Percentiles rank a stretch among this genome's conserved stretches.
phyloP scores from a whole-genome alignment of 1,140 invertebrate species.

The Micrasema minimum region DNA sequence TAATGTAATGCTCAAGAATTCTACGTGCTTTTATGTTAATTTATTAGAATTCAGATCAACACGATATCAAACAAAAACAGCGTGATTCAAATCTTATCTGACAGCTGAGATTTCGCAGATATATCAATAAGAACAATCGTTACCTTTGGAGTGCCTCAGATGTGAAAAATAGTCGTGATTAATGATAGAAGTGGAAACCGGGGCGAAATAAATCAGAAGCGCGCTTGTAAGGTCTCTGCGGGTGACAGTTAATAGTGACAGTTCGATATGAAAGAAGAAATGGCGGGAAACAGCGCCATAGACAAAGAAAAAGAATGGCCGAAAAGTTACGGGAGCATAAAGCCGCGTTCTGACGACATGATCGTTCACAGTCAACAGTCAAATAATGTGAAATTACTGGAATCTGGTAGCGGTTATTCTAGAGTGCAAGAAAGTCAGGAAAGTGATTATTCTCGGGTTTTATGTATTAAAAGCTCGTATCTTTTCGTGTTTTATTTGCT shows the following conservation, averaged over 20 bases:
- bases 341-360: slow-evolving; percentile 60
- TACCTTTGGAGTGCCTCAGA: too few species aligned
- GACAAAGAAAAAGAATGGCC: slow-evolving; percentile 20
- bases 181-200: too few species aligned
- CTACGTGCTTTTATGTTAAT: too few species aligned
- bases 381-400: slow-evolving; percentile 7
- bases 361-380: slow-evolving; percentile 57
- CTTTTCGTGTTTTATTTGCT: slow-evolving; percentile 68
- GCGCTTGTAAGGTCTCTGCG: not conserved
- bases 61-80: too few species aligned
- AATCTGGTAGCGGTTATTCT: slow-evolving; percentile 4
- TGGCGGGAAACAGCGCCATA: slow-evolving; percentile 20
- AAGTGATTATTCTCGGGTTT: slow-evolving; percentile 57
- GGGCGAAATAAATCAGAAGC: not conserved
- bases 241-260: slow-evolving; percentile 15
- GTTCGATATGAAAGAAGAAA: slow-evolving; percentile 35
- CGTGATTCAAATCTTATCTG: too few species aligned
- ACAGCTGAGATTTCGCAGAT: too few species aligned
- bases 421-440: slow-evolving; percentile 57
- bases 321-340: slow-evolving; percentile 63
- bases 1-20: too few species aligned
- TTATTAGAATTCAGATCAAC: too few species aligned
- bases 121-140: too few species aligned
- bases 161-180: too few species aligned
- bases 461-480: slow-evolving; percentile 63